phyloP scores from a whole-genome alignment of 2,888 invertebrate species.

The Pycnomerus fuliginosus region DNA sequence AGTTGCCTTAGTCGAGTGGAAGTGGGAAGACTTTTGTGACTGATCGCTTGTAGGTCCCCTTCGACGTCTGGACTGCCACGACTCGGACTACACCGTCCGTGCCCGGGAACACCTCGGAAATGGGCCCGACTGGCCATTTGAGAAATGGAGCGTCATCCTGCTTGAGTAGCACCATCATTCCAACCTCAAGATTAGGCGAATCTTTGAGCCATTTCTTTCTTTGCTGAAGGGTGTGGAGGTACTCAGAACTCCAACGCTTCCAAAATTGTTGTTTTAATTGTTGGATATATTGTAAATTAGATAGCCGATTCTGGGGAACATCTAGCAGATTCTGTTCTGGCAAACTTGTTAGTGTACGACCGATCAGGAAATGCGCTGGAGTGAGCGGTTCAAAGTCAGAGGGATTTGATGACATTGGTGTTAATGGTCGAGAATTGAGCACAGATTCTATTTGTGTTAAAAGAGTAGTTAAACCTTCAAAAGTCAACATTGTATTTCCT shows the following conservation, averaged over 20 bases:
- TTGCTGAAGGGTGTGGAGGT: slow-evolving; percentile 32
- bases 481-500: slow-evolving; percentile 31
- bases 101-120: not conserved
- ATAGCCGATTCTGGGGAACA: slow-evolving; percentile 23
- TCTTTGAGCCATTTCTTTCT: slow-evolving; percentile 25
- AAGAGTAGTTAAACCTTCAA: slow-evolving; percentile 39
- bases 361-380: slow-evolving; percentile 39
- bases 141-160: slow-evolving; percentile 36
- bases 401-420: slow-evolving; percentile 34
- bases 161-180: slow-evolving; percentile 37
- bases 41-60: not conserved
- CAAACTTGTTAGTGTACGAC: slow-evolving; percentile 26
- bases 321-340: slow-evolving; percentile 25
- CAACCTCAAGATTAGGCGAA: slow-evolving; percentile 26
- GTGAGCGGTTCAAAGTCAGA: slow-evolving; percentile 33
- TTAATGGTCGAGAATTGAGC: slow-evolving; percentile 41
- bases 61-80: not conserved
- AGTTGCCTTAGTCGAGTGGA: not conserved
- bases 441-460: slow-evolving; percentile 39
- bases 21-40: not conserved
- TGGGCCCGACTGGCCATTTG: slow-evolving; percentile 30
- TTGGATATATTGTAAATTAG: slow-evolving; percentile 33
- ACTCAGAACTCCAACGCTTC: slow-evolving; percentile 34
- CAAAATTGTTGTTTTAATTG: slow-evolving; percentile 33
- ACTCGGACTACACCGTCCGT: slow-evolving; percentile 1